Evolutionary conservation across 2,113 vertebrate species (phyloP), one percentile per base, ranked within the genome.

Genomic region (Psittacula cyanocephala): DNA sequence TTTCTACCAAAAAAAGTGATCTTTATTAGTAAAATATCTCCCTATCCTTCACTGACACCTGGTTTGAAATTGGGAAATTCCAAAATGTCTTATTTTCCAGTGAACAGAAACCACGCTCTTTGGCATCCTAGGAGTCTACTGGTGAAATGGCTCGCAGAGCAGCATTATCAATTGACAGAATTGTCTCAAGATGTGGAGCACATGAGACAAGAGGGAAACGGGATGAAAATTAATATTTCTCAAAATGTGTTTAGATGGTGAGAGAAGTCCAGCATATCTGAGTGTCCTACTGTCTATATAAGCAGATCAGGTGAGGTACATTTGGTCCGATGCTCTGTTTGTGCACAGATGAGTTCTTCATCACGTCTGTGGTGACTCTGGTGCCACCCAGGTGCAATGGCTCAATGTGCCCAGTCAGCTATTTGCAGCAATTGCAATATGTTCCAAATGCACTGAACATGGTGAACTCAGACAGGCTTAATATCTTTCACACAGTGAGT

Each of bases 341-440:
- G 18, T 37, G 23, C 1, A 2, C 50, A 67, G 29, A 33, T 25
- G 55, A 72, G 15, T 28, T 82, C 71, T 86, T 5, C 37, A 6
- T 37, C 46, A 28, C 19, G 5, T 5, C 35, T 46, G 62, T 16
- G 35, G 23, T 72, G 52, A 53, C 52, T n/a, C 19, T 41, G n/a
- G 6, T 76, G 47, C 18, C 41, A 67, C 27, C 3, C 25, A 41
- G 28, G 17, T 49, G 43, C 7, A 7, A 39, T 5, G 11, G 43
- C 22, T 64, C 39, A 31, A 7, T 2, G 24, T 35, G 27, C 19
- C 57, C 1, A 3, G 31, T 39, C 1, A 0, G 17, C 27, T 25
- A 20, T 3, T 10, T 41, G 37, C 43, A 63, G 33, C 63, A 39
- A 9, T 22, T 4, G 0, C 17, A 7, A 24, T 25, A 6, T 31